phyloP scores from a whole-genome alignment of 2,113 vertebrate genomes.

The Uria lomvia region DNA sequence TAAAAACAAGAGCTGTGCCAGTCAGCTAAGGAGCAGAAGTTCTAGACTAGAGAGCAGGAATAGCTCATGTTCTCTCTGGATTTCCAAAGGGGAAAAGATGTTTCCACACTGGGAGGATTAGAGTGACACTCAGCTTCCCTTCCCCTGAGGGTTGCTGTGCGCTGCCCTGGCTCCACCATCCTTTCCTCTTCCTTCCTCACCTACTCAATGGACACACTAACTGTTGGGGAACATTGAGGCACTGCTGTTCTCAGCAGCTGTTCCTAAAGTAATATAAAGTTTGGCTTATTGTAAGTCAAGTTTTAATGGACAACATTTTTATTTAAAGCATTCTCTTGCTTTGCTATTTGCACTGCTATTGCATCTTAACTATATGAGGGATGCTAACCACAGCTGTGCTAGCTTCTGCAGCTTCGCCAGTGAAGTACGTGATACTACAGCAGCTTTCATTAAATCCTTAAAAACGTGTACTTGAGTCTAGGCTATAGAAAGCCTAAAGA shows the following conservation, averaged over 20 bases:
- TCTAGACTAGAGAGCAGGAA: background rate
- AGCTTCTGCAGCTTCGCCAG: background rate
- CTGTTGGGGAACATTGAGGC: background rate
- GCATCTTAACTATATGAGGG: background rate
- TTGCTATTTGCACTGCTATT: background rate
- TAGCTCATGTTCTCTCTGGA: background rate
- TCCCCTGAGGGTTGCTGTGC: fast-evolving
- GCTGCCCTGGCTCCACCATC: background rate
- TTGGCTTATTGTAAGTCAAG: background rate
- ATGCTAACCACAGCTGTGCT: background rate
- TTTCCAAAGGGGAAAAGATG: background rate
- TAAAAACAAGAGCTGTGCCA: background rate
- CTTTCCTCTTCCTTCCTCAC: background rate
- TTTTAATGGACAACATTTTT: background rate
- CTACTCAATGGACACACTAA: background rate
- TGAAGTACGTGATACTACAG: background rate
- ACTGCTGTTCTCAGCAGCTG: background rate
- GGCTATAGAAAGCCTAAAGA: background rate
- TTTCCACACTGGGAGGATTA: background rate
- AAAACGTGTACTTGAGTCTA: background rate
- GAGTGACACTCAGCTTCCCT: background rate
- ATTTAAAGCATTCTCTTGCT: background rate
- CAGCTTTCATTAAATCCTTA: background rate
- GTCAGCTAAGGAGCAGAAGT: background rate
- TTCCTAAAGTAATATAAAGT: background rate